These are phyloP conservation scores for Ramphastos sulfuratus DNA, from an alignment of 2,113 vertebrate genomes.

Conservation along the genomic window DNA sequence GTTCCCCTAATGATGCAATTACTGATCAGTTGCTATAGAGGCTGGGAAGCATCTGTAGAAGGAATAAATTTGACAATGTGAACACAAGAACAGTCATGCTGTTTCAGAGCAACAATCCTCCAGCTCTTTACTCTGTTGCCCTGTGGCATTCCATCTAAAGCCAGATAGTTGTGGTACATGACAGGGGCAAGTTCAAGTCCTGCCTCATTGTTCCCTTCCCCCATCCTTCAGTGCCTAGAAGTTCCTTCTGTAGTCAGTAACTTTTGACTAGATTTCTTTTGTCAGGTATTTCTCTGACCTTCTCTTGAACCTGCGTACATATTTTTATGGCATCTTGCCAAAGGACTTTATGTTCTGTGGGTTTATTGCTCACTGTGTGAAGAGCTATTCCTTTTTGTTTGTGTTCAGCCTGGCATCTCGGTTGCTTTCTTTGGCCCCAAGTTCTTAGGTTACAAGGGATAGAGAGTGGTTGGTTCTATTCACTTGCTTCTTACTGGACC, in stretches of 20 bases:
- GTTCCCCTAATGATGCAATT: not conserved
- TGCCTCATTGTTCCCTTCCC: not conserved
- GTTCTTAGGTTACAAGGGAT: not conserved
- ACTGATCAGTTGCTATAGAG: not conserved
- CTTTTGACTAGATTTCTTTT: not conserved
- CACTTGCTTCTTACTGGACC: not conserved
- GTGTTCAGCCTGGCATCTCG: not conserved
- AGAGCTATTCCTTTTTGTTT: not conserved
- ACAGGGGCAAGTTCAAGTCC: not conserved
- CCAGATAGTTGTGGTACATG: fast-evolving
- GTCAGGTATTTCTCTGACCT: not conserved
- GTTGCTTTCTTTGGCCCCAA: not conserved
- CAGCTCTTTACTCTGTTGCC: not conserved
- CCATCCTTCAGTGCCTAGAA: not conserved
- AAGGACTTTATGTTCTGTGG: constrained; percentile 42
- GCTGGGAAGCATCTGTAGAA: not conserved
- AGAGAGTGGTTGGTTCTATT: not conserved
- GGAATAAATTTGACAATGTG: not conserved
- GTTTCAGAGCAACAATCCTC: not conserved
- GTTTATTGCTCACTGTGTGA: fast-evolving
- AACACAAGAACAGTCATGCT: fast-evolving
- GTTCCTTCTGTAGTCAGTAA: not conserved
- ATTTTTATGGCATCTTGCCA: not conserved
- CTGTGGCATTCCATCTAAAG: not conserved
- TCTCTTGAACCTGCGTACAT: constrained; percentile 13